Evolutionary conservation across 2,113 vertebrate genomes (phyloP).

Genomic region (Morone chrysops): DNA sequence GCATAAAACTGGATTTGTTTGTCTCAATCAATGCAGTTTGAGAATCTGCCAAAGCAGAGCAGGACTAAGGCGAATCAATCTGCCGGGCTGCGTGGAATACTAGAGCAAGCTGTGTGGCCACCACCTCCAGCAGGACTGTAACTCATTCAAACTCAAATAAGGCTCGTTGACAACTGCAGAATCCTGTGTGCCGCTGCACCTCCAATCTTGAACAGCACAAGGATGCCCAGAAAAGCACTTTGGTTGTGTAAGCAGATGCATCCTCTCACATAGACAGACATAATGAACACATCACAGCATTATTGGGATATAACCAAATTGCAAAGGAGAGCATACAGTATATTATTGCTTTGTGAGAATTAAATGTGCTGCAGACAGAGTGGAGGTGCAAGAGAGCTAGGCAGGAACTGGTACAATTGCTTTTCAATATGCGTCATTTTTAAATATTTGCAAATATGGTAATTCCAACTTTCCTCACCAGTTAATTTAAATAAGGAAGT

Average conservation of each 20-base stretch:
- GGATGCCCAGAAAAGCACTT: background rate
- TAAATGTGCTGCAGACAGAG: conserved; percentile 31
- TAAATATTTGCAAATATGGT: conserved; percentile 11
- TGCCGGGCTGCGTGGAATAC: conserved; percentile 54
- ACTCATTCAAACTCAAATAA: conserved; percentile 26
- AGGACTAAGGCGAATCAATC: conserved; percentile 67
- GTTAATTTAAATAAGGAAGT: conserved; percentile 55
- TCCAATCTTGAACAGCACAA: background rate
- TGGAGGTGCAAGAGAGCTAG: conserved; percentile 1
- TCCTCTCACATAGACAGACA: conserved; percentile 20
- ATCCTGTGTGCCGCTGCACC: background rate
- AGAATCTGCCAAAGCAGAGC: conserved; percentile 59
- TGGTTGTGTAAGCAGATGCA: background rate
- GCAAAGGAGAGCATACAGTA: conserved; percentile 3
- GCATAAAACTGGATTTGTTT: conserved; percentile 70
- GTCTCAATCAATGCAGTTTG: conserved; percentile 63
- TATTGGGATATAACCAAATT: conserved; percentile 26
- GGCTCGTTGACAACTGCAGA: background rate
- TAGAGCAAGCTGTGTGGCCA: conserved; percentile 36
- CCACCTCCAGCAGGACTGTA: conserved; percentile 35
- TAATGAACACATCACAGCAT: conserved; percentile 29
- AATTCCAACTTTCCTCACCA: background rate
- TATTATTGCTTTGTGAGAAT: conserved; percentile 37
- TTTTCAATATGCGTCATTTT: conserved; percentile 19
- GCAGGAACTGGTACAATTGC: conserved; percentile 16